phyloP scores from a whole-genome alignment of 2,888 invertebrate genomes.

The Neoascia interrupta region DNA sequence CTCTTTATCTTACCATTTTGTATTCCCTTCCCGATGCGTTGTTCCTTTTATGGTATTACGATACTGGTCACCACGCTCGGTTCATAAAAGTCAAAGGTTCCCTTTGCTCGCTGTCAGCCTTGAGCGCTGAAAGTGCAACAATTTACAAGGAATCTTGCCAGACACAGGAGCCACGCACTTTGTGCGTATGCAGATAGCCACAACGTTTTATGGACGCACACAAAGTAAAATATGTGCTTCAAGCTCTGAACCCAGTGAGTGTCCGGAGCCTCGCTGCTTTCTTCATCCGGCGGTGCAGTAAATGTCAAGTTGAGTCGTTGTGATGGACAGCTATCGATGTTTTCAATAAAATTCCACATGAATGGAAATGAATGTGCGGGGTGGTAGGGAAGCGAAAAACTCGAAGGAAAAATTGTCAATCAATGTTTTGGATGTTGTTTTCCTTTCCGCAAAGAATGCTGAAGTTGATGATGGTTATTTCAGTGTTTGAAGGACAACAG shows the following conservation, averaged over 20 bases:
- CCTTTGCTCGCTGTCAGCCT: background rate
- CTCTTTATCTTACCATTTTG: background rate
- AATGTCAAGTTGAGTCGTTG: slow-evolving; percentile 20
- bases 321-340: slow-evolving; percentile 26
- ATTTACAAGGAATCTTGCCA: background rate
- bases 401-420: slow-evolving; percentile 31
- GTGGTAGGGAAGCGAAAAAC: background rate
- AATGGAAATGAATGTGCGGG: slow-evolving; percentile 7
- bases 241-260: no score
- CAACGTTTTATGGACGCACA: slow-evolving; percentile 6
- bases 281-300: background rate
- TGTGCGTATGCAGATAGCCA: slow-evolving; percentile 35
- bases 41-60: background rate
- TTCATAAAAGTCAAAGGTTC: background rate
- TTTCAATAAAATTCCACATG: background rate
- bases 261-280: no score
- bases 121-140: background rate
- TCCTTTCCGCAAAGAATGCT: background rate
- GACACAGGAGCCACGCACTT: slow-evolving; percentile 4
- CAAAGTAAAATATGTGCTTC: background rate
- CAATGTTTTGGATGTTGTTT: slow-evolving; percentile 22
- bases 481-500: slow-evolving; percentile 7
- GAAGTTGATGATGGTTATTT: slow-evolving; percentile 7
- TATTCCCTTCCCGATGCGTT: background rate
- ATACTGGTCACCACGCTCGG: no score